These are phyloP conservation scores for Oscheius sp. DNA, from an alignment of 2,888 invertebrate genomes.

Conservation along the genomic window DNA sequence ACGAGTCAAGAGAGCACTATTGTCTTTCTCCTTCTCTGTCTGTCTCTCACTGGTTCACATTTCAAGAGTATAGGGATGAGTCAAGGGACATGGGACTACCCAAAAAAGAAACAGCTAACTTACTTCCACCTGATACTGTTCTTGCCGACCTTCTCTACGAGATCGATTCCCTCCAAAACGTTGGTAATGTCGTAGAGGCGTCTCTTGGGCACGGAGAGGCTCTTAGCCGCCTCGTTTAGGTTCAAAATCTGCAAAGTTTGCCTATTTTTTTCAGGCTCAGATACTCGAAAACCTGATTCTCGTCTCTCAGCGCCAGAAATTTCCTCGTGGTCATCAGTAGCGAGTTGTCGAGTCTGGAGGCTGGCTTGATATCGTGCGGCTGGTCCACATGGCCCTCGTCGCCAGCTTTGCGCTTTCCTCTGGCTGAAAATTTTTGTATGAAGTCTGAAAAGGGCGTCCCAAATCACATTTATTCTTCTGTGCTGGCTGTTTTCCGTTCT, in stretches of 20 bases:
- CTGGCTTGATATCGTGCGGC: background rate
- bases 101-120: background rate
- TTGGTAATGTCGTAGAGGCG: slow-evolving; percentile 72
- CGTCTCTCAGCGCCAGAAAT: slow-evolving; percentile 57
- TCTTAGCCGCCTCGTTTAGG: slow-evolving; percentile 70
- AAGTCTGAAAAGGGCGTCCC: background rate
- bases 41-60: too few relatives aligned
- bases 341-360: slow-evolving; percentile 62
- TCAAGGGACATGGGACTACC: too few relatives aligned
- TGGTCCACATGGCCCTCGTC: background rate
- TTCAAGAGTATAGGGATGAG: too few relatives aligned
- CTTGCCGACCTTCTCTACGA: slow-evolving; percentile 72
- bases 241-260: slow-evolving; percentile 60
- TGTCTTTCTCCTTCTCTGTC: too few relatives aligned
- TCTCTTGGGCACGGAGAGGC: slow-evolving; percentile 67
- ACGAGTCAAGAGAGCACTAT: too few relatives aligned
- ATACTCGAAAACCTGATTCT: slow-evolving; percentile 36
- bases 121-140: slow-evolving; percentile 69
- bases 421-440: background rate
- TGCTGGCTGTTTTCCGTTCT: background rate
- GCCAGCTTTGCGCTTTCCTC: slow-evolving; percentile 24
- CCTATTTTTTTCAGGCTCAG: background rate
- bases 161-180: slow-evolving; percentile 68
- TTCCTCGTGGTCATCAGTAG: slow-evolving; percentile 64
- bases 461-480: background rate